Evolutionary conservation across 2,797 vertebrate species (phyloP).

Genomic region (Sebastes trivittatus): DNA sequence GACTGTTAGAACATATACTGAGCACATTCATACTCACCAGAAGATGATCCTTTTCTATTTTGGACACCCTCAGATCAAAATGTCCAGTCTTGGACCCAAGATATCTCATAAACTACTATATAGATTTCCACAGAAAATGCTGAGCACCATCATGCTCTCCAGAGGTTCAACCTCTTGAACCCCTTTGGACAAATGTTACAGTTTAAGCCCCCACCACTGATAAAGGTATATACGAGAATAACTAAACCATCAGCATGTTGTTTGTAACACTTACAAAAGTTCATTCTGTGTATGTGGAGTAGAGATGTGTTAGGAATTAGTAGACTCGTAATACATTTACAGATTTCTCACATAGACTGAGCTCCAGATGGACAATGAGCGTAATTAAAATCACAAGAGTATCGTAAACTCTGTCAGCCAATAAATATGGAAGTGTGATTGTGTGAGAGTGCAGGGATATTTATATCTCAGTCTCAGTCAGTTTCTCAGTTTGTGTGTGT

Average conservation of each 20-base stretch:
- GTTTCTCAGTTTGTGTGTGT: neutral
- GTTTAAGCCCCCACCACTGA: neutral
- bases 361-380: constrained; percentile 12
- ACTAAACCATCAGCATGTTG: neutral
- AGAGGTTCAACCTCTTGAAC: neutral
- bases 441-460: neutral
- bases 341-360: neutral
- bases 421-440: neutral
- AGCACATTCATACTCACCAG: neutral
- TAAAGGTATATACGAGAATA: neutral
- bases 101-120: neutral
- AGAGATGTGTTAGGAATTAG: neutral
- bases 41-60: neutral
- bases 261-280: neutral
- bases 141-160: neutral
- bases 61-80: neutral
- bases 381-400: constrained; percentile 23
- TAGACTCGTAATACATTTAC: neutral
- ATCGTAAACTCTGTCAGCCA: constrained; percentile 11
- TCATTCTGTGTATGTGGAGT: neutral
- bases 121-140: neutral
- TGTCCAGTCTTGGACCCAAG: neutral
- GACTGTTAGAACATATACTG: neutral
- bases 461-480: neutral
- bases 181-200: neutral